Conservation (phyloP, 1,140 invertebrate genomes). For the Stratiolaelaps scimitus region DNA sequence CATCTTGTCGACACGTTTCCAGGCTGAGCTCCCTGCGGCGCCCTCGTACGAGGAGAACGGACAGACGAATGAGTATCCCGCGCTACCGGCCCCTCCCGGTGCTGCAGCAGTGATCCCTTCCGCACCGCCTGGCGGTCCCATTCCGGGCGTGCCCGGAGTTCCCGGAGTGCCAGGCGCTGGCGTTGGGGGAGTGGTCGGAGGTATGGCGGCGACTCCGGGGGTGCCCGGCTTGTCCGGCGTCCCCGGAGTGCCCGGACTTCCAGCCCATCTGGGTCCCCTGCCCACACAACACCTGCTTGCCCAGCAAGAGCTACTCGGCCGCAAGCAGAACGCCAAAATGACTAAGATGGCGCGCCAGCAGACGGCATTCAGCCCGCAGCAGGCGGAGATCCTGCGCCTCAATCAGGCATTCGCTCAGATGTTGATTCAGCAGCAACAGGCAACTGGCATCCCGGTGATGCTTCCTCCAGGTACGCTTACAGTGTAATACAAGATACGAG, state of each 20-base stretch:
- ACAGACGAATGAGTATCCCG: conserved; percentile 28
- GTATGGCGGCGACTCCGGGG: background rate
- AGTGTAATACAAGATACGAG: too few relatives aligned
- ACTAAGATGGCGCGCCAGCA: conserved; percentile 22
- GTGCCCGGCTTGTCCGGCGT: conserved; percentile 1
- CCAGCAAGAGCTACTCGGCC: conserved; percentile 26
- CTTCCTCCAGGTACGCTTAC: conserved; percentile 25
- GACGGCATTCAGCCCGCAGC: conserved; percentile 21
- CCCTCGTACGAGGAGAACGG: conserved; percentile 27
- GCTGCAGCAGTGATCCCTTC: conserved; percentile 25
- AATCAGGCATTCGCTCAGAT: conserved; percentile 28
- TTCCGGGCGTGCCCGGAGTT: background rate
- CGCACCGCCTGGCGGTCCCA: background rate
- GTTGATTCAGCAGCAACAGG: conserved; percentile 29
- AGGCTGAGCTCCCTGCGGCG: conserved; percentile 28
- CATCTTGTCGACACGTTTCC: background rate
- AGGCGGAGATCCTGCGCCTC: conserved; percentile 22
- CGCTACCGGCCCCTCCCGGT: conserved; percentile 27
- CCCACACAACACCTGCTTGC: conserved; percentile 24
- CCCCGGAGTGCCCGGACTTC: background rate
- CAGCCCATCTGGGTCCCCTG: conserved; percentile 16
- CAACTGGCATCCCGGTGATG: conserved; percentile 27
- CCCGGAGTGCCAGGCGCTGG: background rate
- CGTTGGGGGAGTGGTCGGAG: background rate
- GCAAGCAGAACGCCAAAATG: conserved; percentile 26